A percentile compares a stretch with the other conserved stretches of the same genome.
Evolutionary conservation across 1,140 invertebrate species (phyloP).

Genomic region (Trichoplusia ni): DNA sequence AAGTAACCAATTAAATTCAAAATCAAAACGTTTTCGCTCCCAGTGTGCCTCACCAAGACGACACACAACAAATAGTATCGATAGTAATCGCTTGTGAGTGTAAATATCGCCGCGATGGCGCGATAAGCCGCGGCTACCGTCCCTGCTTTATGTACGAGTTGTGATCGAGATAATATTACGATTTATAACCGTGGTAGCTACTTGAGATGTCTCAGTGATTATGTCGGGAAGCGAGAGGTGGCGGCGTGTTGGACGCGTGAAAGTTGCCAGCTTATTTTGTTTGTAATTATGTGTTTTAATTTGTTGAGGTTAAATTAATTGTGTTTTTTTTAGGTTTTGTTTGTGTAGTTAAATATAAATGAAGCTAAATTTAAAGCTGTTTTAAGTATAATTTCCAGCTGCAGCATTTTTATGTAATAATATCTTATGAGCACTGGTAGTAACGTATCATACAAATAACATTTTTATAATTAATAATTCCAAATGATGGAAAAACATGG

Average conservation of each 20-base stretch:
- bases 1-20: neutral
- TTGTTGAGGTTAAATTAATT: no score
- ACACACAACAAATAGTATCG: conserved; percentile 60
- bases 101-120: conserved; percentile 66
- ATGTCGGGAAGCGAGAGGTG: neutral
- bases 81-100: conserved; percentile 64
- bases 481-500: no score
- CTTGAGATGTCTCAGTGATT: conserved; percentile 58
- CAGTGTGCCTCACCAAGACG: conserved; percentile 39
- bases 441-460: no score
- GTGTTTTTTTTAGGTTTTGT: no score
- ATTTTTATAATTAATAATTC: no score
- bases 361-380: no score
- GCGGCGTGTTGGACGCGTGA: neutral
- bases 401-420: no score
- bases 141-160: conserved; percentile 57
- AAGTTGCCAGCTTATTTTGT: no score
- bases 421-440: no score
- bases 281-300: no score
- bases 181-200: conserved; percentile 63
- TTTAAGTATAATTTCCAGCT: no score
- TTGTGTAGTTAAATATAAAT: no score
- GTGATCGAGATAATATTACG: conserved; percentile 61
- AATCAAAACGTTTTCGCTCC: neutral
- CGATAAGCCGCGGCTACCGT: conserved; percentile 59